Base-by-base conservation (phyloP, 1,140 invertebrate genomes). In the Bradysia coprophila region DNA sequence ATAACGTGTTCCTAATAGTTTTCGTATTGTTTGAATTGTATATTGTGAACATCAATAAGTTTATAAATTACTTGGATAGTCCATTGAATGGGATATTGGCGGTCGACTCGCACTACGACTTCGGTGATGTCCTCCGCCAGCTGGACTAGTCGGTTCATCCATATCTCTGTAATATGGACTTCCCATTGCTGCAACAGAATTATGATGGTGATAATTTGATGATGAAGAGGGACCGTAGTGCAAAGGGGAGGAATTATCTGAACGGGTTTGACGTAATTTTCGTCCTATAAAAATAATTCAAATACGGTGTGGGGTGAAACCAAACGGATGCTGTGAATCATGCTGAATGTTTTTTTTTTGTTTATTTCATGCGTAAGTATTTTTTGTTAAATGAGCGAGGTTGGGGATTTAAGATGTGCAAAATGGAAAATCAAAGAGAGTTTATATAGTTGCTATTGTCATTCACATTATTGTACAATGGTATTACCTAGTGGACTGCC, bases 131-230 rank as follows among this genome's bases (percentile, higher is more conserved):
- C 73, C 71, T 45, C 74, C 67, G 54, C 76, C 73, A 49, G 76
- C 73, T 47, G 78, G 78, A 63, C 78, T 81, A 44, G 66, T 75
- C 47, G 77, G 67, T 49, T 81, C 77, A 54, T 83, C 79, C 62
- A 74, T 72, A 57, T 80, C 73, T 49, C 72, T 70, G 61, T 78
- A 79, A 56, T 78, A 78, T 59, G 71, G 67, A 57, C 71, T 69
- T 49, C 68, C 67, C 65, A 72, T 67, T 38, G 59, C 57, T 57
- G 57, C 48, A 60, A 57, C 40, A 60, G 46, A 59, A 59, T 65
- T 66, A 61, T 69, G 68, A 61, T 64, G 68, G 61, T 69, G 67
- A 61, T 69, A 67, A 59, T 50, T 55, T 53, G 55, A 62, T 65
- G 53, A 62, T 45, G 60, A 54, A 55, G 62, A 66, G 47, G 61